Evolutionary conservation across 2,797 vertebrate species (phyloP).

Genomic region (Anguilla anguilla): DNA sequence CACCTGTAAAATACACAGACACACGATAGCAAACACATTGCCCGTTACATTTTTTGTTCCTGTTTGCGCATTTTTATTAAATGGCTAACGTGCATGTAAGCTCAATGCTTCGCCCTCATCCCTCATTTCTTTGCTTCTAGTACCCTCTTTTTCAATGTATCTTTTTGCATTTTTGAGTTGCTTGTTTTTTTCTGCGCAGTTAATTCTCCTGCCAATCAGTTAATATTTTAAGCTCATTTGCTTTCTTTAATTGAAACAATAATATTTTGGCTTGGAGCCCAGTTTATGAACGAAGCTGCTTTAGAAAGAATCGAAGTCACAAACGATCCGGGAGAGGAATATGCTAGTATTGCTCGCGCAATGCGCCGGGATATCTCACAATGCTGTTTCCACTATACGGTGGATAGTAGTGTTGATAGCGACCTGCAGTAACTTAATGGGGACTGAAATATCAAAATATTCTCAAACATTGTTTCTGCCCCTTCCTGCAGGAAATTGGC

Average conservation of each 20-base stretch:
- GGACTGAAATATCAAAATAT: background rate
- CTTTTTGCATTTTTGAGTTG: background rate
- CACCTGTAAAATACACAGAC: background rate
- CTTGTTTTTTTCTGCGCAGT: background rate
- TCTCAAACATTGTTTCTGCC: background rate
- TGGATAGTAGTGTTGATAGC: background rate
- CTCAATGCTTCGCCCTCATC: background rate
- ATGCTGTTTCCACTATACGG: no score
- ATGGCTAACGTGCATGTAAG: background rate
- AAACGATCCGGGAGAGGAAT: background rate
- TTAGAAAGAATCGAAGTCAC: slow-evolving; percentile 1
- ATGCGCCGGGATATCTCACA: background rate
- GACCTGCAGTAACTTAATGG: background rate
- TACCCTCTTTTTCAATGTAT: background rate
- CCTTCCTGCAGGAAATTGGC: background rate
- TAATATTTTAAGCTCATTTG: slow-evolving; percentile 16
- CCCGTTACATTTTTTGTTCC: background rate
- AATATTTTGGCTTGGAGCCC: slow-evolving; percentile 5
- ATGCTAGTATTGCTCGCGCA: background rate
- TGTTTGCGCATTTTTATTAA: background rate
- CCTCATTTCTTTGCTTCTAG: background rate
- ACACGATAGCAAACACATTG: background rate
- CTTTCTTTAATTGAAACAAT: slow-evolving; percentile 22
- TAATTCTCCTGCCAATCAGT: background rate
- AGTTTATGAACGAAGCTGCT: slow-evolving; percentile 25